phyloP scores from a whole-genome alignment of 2,113 vertebrate species.

The Mesitornis unicolor region DNA sequence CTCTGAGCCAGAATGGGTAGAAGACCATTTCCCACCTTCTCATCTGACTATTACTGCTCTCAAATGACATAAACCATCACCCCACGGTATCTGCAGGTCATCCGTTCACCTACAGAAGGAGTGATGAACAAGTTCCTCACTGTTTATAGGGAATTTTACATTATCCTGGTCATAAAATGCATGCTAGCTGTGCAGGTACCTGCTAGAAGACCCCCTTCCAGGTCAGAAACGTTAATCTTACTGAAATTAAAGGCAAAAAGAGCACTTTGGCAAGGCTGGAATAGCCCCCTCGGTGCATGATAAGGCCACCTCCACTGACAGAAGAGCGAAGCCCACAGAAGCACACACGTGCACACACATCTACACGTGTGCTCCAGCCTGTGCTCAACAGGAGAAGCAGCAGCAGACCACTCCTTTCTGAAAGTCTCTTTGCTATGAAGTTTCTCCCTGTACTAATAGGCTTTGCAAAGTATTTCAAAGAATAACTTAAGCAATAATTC shows the following conservation, averaged over 20 bases:
- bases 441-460: not conserved
- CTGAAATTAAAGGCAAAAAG: not conserved
- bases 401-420: not conserved
- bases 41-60: not conserved
- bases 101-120: not conserved
- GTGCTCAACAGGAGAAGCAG: not conserved
- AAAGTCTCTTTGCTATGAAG: not conserved
- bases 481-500: constrained; percentile 39
- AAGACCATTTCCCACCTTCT: not conserved
- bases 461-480: constrained; percentile 30
- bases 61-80: not conserved
- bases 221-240: not conserved
- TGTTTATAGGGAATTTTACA: not conserved
- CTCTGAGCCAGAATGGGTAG: not conserved
- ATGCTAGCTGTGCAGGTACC: not conserved
- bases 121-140: not conserved
- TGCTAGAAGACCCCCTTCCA: not conserved
- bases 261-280: not conserved
- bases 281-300: not conserved
- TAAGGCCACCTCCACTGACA: not conserved
- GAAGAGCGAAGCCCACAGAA: not conserved
- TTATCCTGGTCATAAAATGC: not conserved
- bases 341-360: rapidly evolving
- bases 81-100: not conserved
- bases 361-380: not conserved